Base-by-base conservation (phyloP, 30 jellyfish, hydroid and myxozoan genomes). In the Aurelia aurita region DNA sequence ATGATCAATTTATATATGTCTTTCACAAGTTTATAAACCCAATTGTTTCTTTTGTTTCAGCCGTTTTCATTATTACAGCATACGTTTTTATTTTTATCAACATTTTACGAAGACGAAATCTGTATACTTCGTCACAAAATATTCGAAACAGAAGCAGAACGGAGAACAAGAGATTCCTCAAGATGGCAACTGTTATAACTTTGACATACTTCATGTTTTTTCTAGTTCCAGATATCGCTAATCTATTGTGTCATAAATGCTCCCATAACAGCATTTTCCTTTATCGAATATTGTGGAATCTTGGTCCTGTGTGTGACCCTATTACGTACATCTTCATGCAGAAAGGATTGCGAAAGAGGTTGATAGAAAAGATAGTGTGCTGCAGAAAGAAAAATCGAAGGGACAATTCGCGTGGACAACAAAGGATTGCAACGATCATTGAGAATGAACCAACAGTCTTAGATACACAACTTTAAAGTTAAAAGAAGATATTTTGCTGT, bases 301-400 rank as follows among this genome's bases (percentile, higher is more conserved):
- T 55, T 0, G 67, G 67, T 1, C 67, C 29, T 6, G 29, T 55
- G 7, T 19, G 29, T 19, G 67, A 55, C 29, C 67, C 67, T 6
- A 55, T 55, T n/a, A 55, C 67, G 2, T 55, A 55, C 14, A 55
- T 55, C 67, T 55, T 55, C 29, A 55, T 55, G 67, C 67, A 55
- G 67, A 55, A 22, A 55, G 0, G 67, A 22, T 10, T 55, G 13
- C 25, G 67, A 55, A 55, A 22, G 29, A 55, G 25, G 67, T 28
- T 55, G 27, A 22, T 1, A 39, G 9, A 15, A 39, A 1, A 6
- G 51, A 39, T 39, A n/a, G n/a, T n/a, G 9, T 8, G 51, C 9
- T 39, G 51, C 9, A 2, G 16, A 39, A 39, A 39, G 51, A 39
- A 5, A 39, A 39, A 14, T 39, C 15, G 9, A 6, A 39, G 2